These are phyloP conservation scores for Eumacrocentrus americanus DNA, from an alignment of 2,888 invertebrate species.

Conservation along the genomic window DNA sequence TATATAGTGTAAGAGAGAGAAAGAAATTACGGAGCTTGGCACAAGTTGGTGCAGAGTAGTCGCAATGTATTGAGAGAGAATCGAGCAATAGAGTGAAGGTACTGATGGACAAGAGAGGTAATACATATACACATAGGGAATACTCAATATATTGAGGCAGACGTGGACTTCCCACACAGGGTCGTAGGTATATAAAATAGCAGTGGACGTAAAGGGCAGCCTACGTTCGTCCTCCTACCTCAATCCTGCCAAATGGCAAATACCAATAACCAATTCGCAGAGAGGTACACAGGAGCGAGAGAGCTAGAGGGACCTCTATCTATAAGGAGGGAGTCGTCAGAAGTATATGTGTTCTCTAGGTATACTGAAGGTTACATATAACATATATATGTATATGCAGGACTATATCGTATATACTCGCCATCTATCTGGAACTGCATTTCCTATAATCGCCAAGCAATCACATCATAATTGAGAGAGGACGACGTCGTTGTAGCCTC, in stretches of 20 bases:
- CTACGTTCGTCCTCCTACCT: slow-evolving; percentile 5
- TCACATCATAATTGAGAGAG: slow-evolving; percentile 50
- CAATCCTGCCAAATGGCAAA: slow-evolving; percentile 37
- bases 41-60: slow-evolving; percentile 31
- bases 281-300: slow-evolving; percentile 27
- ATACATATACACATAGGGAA: slow-evolving; percentile 33
- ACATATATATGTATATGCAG: too few relatives aligned
- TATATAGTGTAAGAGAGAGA: slow-evolving; percentile 7
- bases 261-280: slow-evolving; percentile 49
- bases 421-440: slow-evolving; percentile 45
- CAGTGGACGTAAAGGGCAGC: slow-evolving; percentile 2
- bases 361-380: too few relatives aligned
- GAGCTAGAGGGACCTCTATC: too few relatives aligned
- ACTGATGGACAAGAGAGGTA: not conserved
- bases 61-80: too few relatives aligned
- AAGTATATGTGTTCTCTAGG: too few relatives aligned
- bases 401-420: too few relatives aligned
- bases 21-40: slow-evolving; percentile 40
- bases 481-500: slow-evolving; percentile 13
- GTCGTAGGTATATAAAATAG: slow-evolving; percentile 29
- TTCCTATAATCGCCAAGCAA: slow-evolving; percentile 55
- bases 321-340: too few relatives aligned
- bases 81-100: slow-evolving; percentile 10
- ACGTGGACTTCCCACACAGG: slow-evolving; percentile 27
- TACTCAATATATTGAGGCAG: slow-evolving; percentile 40